Evolutionary conservation across 2,113 vertebrate species (phyloP), one percentile per base, ranked within the genome.

Genomic region (Tupaia chinensis): DNA sequence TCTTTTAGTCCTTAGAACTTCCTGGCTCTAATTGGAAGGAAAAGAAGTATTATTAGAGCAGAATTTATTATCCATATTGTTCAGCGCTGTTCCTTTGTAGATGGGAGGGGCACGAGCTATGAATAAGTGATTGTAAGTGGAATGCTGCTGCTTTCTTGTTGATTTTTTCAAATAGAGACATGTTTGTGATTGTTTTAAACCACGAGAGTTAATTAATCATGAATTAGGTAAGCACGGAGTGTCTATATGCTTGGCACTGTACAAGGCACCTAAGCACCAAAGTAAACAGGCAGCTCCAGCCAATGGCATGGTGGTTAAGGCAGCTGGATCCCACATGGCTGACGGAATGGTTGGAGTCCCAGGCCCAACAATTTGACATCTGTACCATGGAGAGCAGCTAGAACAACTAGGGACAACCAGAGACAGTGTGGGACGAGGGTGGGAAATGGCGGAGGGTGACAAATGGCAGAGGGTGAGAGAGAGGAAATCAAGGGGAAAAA

Each of bases 11-110:
- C 81, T 56, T 86, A 25, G 12, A 89, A 54, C n/a, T 77, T 83
- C 60, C 54, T 54, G 27, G 13, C 23, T 93, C 34, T 96, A 89
- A 91, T 56, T 58, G 76, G 53, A 95, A 76, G 29, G 44, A 76
- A 32, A 5, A 93, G 34, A 56, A 65, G 29, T 54, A 66, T 3
- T 69, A 20, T 56, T 44, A 70, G 44, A 44, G 63, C 34, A 84
- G 54, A 85, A 76, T 81, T 74, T 87, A 78, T 94, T 60, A 34
- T 22, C 44, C 61, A 19, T 20, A 56, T n/a, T 83, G 32, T 20
- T 19, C 15, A 56, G 20, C 9, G 8, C 60, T 72, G 2, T 54
- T 34, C n/a, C 25, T 53, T 56, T 60, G 16, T 25, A 70, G 68
- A 56, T 34, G 3, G 72, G 54, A 7, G 11, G 27, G 29, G 19